Conservation (phyloP, 1,140 invertebrate genomes). For the Lasioglossum baleicum region DNA sequence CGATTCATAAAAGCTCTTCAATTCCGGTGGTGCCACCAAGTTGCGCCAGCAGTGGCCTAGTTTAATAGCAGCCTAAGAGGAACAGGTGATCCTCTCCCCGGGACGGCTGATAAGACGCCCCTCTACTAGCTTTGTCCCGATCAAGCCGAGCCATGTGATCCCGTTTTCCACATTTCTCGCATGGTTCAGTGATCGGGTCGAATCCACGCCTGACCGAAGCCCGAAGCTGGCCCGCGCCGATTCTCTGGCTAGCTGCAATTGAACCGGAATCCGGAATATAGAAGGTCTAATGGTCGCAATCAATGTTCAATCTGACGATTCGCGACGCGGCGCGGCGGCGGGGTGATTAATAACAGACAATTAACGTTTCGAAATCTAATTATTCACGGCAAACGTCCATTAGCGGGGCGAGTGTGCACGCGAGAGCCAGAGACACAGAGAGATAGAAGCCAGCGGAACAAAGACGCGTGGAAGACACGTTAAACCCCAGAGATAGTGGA, state of each 20-base stretch:
- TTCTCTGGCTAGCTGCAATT: neutral
- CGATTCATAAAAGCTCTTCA: too few relatives aligned
- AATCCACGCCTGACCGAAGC: too few relatives aligned
- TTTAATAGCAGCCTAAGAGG: too few relatives aligned
- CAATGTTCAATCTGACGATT: constrained; percentile 4
- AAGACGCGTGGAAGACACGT: neutral
- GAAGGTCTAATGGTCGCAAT: neutral
- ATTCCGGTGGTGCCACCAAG: too few relatives aligned
- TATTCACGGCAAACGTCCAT: neutral
- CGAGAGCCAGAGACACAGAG: neutral
- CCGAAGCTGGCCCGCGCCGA: too few relatives aligned
- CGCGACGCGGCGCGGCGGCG: neutral
- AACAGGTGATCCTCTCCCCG: too few relatives aligned
- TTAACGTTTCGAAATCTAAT: neutral
- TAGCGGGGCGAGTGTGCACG: neutral
- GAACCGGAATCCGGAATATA: neutral
- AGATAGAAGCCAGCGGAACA: neutral
- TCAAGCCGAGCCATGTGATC: too few relatives aligned
- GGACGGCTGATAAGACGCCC: too few relatives aligned
- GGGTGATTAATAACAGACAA: constrained; percentile 1
- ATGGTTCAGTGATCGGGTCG: too few relatives aligned
- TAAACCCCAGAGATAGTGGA: constrained; percentile 2
- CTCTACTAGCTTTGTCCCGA: too few relatives aligned
- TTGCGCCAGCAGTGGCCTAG: too few relatives aligned
- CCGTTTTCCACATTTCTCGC: too few relatives aligned